A percentile compares a stretch with the other conserved stretches of the same genome.
These are phyloP conservation scores for Drosophila subobscura DNA, from an alignment of 1,140 invertebrate genomes.

Conservation along the genomic window DNA sequence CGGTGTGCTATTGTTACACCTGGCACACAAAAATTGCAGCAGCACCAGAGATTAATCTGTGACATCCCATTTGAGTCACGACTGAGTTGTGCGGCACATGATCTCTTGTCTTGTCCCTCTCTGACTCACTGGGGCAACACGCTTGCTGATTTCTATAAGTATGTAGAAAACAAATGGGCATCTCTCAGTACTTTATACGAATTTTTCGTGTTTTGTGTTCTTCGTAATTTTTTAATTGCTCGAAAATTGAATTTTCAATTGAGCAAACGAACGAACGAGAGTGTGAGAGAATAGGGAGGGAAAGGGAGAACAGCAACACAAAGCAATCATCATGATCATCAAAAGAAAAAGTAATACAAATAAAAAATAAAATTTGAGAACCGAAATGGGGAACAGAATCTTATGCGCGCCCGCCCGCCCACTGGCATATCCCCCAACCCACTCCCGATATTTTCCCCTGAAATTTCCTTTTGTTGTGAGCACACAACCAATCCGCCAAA, in stretches of 20 bases:
- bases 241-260: slow-evolving; percentile 75
- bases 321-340: not conserved
- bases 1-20: not conserved
- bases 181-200: slow-evolving; percentile 20
- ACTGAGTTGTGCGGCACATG: slow-evolving; percentile 52
- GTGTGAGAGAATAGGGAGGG: slow-evolving; percentile 15
- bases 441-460: not conserved
- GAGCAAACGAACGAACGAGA: not conserved
- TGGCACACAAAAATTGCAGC: slow-evolving; percentile 8
- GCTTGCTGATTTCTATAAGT: not conserved
- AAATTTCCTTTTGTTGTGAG: slow-evolving; percentile 32
- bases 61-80: slow-evolving; percentile 53
- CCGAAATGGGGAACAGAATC: slow-evolving; percentile 35
- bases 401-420: slow-evolving; percentile 13
- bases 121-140: slow-evolving; percentile 36
- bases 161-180: slow-evolving; percentile 10
- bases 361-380: slow-evolving; percentile 13
- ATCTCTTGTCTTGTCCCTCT: slow-evolving; percentile 6
- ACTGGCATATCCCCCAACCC: slow-evolving; percentile 9
- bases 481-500: slow-evolving; percentile 11
- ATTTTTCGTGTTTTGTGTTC: slow-evolving; percentile 56
- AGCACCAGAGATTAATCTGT: slow-evolving; percentile 25
- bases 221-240: slow-evolving; percentile 75
- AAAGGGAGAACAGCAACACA: slow-evolving; percentile 7
- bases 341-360: slow-evolving; percentile 24